Evolutionary conservation across 2,888 invertebrate species (phyloP).

Genomic region (Zaprionus bogoriensis): DNA sequence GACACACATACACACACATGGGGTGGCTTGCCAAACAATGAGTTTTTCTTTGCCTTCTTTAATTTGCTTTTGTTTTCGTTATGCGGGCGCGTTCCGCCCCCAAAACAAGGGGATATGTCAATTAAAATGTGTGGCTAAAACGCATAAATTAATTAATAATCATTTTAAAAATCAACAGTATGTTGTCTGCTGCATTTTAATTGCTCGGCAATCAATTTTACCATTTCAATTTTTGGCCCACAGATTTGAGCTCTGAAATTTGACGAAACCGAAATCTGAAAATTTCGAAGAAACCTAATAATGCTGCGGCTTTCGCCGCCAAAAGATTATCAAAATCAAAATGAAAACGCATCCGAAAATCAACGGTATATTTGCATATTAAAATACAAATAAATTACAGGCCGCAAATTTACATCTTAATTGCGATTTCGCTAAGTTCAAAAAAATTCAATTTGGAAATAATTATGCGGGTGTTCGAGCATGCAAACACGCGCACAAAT

Average conservation of each 20-base stretch:
- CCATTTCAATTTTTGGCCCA: conserved; percentile 28
- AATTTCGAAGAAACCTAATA: conserved; percentile 8
- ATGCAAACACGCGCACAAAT: conserved; percentile 1
- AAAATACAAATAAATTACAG: not conserved
- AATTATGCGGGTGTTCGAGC: conserved; percentile 25
- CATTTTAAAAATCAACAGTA: conserved; percentile 48
- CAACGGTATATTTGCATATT: not conserved
- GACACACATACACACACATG: no score
- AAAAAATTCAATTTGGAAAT: not conserved
- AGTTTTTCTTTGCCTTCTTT: conserved; percentile 5
- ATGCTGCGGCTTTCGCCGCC: not conserved
- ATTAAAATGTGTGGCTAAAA: conserved; percentile 37
- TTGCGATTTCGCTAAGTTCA: conserved; percentile 22
- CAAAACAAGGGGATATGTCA: conserved; percentile 57
- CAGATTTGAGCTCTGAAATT: not conserved
- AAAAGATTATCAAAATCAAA: not conserved
- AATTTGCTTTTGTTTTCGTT: conserved; percentile 5
- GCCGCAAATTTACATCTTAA: conserved; percentile 22
- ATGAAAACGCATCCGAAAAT: conserved; percentile 10
- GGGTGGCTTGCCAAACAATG: conserved; percentile 46
- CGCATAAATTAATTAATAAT: conserved; percentile 56
- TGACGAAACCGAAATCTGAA: conserved; percentile 11
- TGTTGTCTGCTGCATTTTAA: conserved; percentile 30
- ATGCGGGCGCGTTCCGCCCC: conserved; percentile 35
- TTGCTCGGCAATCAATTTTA: conserved; percentile 1